These are phyloP conservation scores for Anolis carolinensis DNA, from an alignment of 2,113 vertebrate genomes.

Conservation along the genomic window DNA sequence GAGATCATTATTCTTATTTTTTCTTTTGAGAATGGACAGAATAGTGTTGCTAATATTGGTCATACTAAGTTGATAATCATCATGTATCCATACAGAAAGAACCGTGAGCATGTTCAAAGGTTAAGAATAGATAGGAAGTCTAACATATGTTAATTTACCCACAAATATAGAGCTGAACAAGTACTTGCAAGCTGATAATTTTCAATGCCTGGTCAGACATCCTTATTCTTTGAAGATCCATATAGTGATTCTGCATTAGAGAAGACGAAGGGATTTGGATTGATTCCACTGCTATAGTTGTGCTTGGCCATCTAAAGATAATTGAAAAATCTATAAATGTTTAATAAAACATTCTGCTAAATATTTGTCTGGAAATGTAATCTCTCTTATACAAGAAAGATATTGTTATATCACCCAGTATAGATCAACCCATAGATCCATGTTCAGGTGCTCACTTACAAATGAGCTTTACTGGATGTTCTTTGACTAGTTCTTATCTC, in stretches of 20 bases:
- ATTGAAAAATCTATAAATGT: slow-evolving; percentile 15
- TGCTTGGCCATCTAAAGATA: slow-evolving; percentile 20
- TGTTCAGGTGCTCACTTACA: not conserved
- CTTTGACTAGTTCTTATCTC: not conserved
- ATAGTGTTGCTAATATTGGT: not conserved
- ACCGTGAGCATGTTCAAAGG: not conserved
- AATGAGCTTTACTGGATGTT: not conserved
- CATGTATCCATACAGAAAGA: not conserved
- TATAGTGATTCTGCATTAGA: fast-evolving
- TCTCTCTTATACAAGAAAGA: not conserved
- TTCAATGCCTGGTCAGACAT: slow-evolving; percentile 33
- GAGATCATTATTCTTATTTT: not conserved
- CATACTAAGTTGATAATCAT: not conserved
- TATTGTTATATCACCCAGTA: not conserved
- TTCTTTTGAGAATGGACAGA: slow-evolving; percentile 21
- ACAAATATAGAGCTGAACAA: slow-evolving; percentile 3
- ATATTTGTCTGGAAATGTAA: slow-evolving; percentile 1
- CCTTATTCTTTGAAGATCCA: slow-evolving; percentile 3
- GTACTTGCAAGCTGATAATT: slow-evolving; percentile 17
- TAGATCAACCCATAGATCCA: not conserved
- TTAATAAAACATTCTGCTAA: slow-evolving; percentile 35
- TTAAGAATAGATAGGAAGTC: not conserved
- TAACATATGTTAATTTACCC: slow-evolving; percentile 32
- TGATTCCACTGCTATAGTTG: slow-evolving; percentile 31
- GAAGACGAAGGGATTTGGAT: slow-evolving; percentile 11